A percentile compares a stretch with the other conserved stretches of the same genome.
These are phyloP conservation scores for Cephalopterus ornatus DNA, from an alignment of 2,113 vertebrate genomes.

Conservation along the genomic window DNA sequence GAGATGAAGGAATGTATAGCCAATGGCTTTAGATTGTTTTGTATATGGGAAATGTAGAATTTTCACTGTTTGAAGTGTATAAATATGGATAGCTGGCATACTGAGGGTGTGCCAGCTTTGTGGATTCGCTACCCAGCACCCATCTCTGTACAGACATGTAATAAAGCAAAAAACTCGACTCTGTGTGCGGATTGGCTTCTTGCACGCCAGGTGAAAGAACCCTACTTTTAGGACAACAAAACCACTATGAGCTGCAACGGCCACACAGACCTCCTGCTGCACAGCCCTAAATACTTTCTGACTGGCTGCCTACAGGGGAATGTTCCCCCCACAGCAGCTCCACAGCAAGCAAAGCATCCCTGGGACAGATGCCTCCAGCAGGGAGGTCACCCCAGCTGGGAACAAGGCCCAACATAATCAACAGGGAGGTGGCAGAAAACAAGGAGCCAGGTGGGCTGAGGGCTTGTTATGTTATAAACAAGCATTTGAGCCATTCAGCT, in stretches of 20 bases:
- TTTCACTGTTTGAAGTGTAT: neutral
- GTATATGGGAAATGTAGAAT: neutral
- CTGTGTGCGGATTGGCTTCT: neutral
- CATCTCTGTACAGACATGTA: neutral
- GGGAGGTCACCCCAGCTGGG: neutral
- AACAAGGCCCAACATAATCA: neutral
- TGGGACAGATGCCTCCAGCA: neutral
- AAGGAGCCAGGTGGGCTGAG: neutral
- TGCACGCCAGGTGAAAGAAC: neutral
- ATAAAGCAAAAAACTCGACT: neutral
- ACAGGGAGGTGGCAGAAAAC: neutral
- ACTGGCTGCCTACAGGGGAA: neutral
- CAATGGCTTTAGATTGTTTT: neutral
- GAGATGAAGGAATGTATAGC: neutral
- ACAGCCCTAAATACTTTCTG: neutral
- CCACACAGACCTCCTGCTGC: neutral
- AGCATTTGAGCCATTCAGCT: conserved; percentile 14
- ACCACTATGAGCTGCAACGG: neutral
- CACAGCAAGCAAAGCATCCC: neutral
- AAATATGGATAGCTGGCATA: neutral
- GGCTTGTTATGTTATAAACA: neutral
- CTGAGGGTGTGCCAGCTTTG: neutral
- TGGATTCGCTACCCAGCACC: neutral
- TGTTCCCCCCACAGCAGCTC: neutral
- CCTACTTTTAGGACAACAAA: neutral